Percentiles rank a stretch among this genome's conserved stretches.
Evolutionary conservation across 2,888 invertebrate species (phyloP).

Genomic region (Parelbella ahira): DNA sequence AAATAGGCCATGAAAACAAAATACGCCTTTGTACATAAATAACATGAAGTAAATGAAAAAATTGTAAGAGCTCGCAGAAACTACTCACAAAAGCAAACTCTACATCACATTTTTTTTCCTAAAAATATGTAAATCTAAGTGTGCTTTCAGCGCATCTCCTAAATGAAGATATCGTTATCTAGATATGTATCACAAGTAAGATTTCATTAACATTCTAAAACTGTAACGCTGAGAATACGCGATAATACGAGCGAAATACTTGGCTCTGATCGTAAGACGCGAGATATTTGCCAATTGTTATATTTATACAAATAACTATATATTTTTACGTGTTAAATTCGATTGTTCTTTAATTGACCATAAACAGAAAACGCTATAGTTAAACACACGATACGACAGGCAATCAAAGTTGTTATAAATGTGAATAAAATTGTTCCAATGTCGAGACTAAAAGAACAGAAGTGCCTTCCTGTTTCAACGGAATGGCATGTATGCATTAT

Average conservation of each 20-base stretch:
- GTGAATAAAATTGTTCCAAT: conserved; percentile 19
- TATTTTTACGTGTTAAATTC: too few relatives aligned
- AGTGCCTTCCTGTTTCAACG: conserved; percentile 19
- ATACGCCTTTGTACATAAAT: too few relatives aligned
- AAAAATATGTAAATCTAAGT: too few relatives aligned
- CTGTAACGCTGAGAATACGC: conserved; percentile 21
- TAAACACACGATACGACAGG: background rate
- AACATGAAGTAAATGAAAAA: too few relatives aligned
- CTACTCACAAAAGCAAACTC: too few relatives aligned
- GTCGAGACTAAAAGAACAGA: conserved; percentile 19
- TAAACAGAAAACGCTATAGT: conserved; percentile 11
- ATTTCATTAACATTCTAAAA: conserved; percentile 23
- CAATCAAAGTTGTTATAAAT: conserved; percentile 16
- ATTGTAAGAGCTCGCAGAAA: too few relatives aligned
- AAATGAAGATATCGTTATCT: too few relatives aligned
- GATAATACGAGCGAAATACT: conserved; percentile 13
- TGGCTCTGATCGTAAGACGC: conserved; percentile 9
- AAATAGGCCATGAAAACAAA: too few relatives aligned
- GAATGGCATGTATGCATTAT: conserved; percentile 25
- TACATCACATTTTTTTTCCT: too few relatives aligned
- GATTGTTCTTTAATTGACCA: conserved; percentile 1
- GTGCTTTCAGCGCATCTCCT: too few relatives aligned
- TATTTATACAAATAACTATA: conserved; percentile 13
- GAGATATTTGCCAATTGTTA: conserved; percentile 22
- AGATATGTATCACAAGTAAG: conserved; percentile 17